Conservation (phyloP, 2,888 invertebrate genomes). For the Cephus spinipes region DNA sequence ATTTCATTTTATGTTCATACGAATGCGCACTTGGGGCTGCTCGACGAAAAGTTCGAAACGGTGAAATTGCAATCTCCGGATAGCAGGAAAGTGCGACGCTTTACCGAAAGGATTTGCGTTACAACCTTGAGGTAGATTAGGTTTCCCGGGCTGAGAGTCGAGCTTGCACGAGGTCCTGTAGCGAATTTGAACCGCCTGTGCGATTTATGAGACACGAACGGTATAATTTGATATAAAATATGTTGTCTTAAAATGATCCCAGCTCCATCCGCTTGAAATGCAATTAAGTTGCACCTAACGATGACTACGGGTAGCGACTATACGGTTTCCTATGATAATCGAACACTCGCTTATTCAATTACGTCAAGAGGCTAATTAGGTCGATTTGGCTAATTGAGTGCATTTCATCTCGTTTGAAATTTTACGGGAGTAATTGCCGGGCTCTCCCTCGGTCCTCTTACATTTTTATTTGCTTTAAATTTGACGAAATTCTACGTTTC, state of each 20-base stretch:
- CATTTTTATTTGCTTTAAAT: not conserved
- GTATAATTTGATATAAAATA: not conserved
- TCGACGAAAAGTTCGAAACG: not conserved
- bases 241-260: not conserved
- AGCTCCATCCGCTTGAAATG: not conserved
- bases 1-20: not conserved
- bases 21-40: not conserved
- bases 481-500: not conserved
- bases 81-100: not conserved
- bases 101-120: not conserved
- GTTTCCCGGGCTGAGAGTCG: not conserved
- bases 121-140: not conserved
- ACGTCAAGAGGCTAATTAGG: not conserved
- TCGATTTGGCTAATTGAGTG: not conserved
- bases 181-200: not conserved
- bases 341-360: not conserved
- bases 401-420: not conserved
- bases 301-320: not conserved
- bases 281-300: not conserved
- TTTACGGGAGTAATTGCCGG: not conserved
- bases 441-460: not conserved
- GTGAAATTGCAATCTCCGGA: not conserved
- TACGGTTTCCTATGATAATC: not conserved
- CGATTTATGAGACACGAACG: not conserved
- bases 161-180: not conserved